phyloP scores from a whole-genome alignment of 2,113 vertebrate species.

The Erpornis zantholeuca region DNA sequence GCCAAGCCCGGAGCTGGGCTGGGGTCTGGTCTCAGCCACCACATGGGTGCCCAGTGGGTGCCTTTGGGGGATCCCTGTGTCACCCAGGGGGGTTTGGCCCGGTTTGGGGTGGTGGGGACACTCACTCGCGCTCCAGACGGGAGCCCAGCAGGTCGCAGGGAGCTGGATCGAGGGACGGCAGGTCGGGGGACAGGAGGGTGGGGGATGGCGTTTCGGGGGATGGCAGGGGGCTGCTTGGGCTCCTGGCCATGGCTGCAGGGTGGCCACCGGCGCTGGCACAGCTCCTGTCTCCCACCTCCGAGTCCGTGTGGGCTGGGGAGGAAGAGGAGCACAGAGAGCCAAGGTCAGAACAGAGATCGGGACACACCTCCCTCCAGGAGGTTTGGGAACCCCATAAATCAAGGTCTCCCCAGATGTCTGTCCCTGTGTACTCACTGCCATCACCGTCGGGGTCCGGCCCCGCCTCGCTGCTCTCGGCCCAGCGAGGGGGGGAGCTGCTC shows the following conservation, averaged over 20 bases:
- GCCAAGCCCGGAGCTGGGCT: not conserved
- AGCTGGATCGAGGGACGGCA: not conserved
- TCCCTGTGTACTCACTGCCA: constrained; percentile 38
- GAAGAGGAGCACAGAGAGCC: not conserved
- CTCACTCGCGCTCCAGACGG: constrained; percentile 74
- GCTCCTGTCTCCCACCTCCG: constrained; percentile 42
- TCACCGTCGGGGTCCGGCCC: not conserved
- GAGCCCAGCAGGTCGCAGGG: not conserved
- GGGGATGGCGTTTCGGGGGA: not conserved
- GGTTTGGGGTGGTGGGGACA: not conserved
- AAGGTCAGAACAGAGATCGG: not conserved
- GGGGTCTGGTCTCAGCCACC: no score
- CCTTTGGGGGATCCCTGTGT: not conserved
- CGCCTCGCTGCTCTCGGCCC: constrained; percentile 56
- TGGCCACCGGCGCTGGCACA: not conserved
- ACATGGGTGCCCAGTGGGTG: no score
- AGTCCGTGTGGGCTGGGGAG: constrained; percentile 49
- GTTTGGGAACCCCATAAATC: not conserved
- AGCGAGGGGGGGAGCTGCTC: constrained; percentile 42
- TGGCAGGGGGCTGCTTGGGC: not conserved
- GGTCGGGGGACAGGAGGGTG: not conserved
- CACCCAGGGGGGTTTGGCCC: accelerated
- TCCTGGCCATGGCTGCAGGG: not conserved
- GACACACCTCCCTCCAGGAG: not conserved
- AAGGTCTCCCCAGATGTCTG: accelerated